Percentiles rank a stretch among this genome's conserved stretches.
Conservation (phyloP, 2,797 vertebrate species). For the Chromis chromis region DNA sequence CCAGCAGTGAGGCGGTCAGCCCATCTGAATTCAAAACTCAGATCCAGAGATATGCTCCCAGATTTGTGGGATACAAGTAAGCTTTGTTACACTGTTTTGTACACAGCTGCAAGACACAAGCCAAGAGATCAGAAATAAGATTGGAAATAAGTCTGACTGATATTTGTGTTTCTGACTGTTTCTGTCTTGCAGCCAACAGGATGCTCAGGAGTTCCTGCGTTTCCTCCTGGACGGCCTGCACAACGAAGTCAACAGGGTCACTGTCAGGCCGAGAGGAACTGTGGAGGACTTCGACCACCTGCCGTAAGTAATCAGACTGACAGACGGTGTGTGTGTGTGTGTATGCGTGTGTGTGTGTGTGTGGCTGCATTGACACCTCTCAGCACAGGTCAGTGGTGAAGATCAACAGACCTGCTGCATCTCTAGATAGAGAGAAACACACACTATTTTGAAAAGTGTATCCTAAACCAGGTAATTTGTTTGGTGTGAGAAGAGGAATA, state of each 20-base stretch:
- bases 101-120: background rate
- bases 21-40: slow-evolving; percentile 98
- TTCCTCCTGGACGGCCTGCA: slow-evolving; percentile 97
- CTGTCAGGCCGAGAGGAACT: slow-evolving; percentile 86
- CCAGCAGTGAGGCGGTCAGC: slow-evolving; percentile 92
- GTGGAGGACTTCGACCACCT: slow-evolving; percentile 92
- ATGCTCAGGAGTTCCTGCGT: slow-evolving; percentile 97
- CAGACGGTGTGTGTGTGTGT: slow-evolving; percentile 1
- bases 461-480: too few species aligned
- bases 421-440: background rate
- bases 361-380: background rate
- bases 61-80: slow-evolving; percentile 99
- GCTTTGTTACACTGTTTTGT: slow-evolving; percentile 40
- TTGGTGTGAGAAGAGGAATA: too few species aligned
- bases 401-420: background rate
- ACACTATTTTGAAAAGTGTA: too few species aligned
- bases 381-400: background rate
- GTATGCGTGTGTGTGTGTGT: background rate
- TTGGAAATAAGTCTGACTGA: background rate
- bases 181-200: slow-evolving; percentile 89
- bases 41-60: slow-evolving; percentile 97
- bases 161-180: background rate
- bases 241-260: slow-evolving; percentile 95
- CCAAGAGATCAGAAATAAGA: background rate
- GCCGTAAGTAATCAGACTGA: slow-evolving; percentile 84